These are phyloP conservation scores for Helicoverpa armigera DNA, from an alignment of 1,140 invertebrate species.

Conservation along the genomic window DNA sequence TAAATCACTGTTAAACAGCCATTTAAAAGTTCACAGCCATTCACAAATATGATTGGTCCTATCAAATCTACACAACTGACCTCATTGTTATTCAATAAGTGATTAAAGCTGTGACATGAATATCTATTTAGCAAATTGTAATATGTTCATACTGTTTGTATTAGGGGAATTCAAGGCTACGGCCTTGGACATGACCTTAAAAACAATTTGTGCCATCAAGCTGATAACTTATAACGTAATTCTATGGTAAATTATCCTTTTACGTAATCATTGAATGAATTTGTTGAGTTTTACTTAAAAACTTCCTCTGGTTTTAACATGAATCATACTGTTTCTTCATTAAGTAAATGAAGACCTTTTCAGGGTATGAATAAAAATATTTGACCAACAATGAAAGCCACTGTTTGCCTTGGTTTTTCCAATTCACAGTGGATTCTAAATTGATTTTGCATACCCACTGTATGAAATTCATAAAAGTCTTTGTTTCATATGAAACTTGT, in stretches of 20 bases:
- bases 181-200: conserved; percentile 34
- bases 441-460: conserved; percentile 4
- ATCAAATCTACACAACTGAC: conserved; percentile 22
- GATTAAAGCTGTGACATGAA: conserved; percentile 43
- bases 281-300: neutral
- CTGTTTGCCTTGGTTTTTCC: conserved; percentile 13
- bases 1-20: neutral
- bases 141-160: conserved; percentile 24
- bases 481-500: conserved; percentile 22
- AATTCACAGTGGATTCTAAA: neutral
- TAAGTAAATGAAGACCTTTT: no score
- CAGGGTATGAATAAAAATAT: neutral
- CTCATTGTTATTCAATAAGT: conserved; percentile 43
- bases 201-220: conserved; percentile 18
- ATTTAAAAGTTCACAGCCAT: conserved; percentile 31
- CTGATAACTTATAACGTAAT: neutral
- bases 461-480: neutral
- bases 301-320: neutral
- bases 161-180: conserved; percentile 12
- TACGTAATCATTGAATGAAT: neutral
- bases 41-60: conserved; percentile 26
- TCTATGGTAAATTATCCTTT: conserved; percentile 19
- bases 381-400: neutral
- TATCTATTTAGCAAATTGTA: conserved; percentile 9
- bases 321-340: no score